These are phyloP conservation scores for Suncus etruscus DNA, from an alignment of 2,113 vertebrate genomes.

Conservation along the genomic window DNA sequence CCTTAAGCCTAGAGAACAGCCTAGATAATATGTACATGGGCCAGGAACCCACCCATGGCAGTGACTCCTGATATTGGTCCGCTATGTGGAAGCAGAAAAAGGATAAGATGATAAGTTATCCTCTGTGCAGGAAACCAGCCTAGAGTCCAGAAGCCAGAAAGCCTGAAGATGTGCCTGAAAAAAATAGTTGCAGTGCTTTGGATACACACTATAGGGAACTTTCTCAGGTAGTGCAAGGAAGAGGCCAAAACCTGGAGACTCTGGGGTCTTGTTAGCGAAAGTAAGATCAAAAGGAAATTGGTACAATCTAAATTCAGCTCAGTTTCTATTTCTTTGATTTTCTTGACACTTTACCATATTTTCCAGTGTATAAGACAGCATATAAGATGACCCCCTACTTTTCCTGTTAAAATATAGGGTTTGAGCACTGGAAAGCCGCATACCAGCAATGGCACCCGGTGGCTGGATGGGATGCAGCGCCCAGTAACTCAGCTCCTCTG, in stretches of 20 bases:
- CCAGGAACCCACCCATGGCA: neutral
- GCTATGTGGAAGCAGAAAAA: neutral
- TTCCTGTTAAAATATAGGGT: too few relatives aligned
- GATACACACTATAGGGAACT: neutral
- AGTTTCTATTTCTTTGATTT: slow-evolving; percentile 11
- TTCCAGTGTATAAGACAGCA: too few relatives aligned
- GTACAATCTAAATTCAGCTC: neutral
- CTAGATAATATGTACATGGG: neutral
- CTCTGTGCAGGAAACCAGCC: neutral
- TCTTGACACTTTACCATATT: neutral
- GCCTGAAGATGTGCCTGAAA: slow-evolving; percentile 7
- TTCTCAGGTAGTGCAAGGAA: neutral
- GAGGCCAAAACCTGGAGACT: neutral
- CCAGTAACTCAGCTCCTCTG: too few relatives aligned
- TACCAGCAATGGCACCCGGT: too few relatives aligned
- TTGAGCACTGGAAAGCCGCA: too few relatives aligned
- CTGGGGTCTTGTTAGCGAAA: neutral
- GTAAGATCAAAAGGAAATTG: neutral
- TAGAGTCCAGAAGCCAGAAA: slow-evolving; percentile 32
- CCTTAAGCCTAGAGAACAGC: neutral
- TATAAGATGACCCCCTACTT: too few relatives aligned
- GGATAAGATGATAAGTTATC: neutral
- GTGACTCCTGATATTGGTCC: neutral
- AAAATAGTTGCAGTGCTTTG: neutral
- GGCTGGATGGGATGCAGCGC: too few relatives aligned